These are phyloP conservation scores for Nematopogon swammerdamellus DNA, from an alignment of 2,888 invertebrate species.

Conservation along the genomic window DNA sequence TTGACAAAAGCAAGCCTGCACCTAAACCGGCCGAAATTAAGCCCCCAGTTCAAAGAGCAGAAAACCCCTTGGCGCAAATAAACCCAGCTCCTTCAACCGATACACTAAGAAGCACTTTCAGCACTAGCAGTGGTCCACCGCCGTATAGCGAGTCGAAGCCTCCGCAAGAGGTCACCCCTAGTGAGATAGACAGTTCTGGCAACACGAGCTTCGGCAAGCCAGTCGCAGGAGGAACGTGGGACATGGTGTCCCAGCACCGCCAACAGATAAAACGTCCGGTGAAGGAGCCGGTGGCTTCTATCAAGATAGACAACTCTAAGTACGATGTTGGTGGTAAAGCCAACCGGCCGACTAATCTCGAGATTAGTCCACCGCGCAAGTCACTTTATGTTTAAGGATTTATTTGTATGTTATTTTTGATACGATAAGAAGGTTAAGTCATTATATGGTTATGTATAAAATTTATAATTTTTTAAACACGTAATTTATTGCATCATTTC, in stretches of 20 bases:
- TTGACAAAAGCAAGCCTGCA: conserved; percentile 1
- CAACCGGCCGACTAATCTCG: conserved; percentile 7
- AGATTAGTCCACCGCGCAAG: background rate
- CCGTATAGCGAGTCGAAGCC: conserved; percentile 23
- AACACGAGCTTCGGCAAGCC: conserved; percentile 32
- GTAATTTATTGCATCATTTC: too few species aligned
- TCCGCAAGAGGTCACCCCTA: conserved; percentile 15
- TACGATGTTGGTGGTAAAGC: conserved; percentile 20
- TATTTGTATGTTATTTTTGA: too few species aligned
- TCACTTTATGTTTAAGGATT: background rate
- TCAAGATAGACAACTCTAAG: conserved; percentile 29
- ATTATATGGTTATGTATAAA: too few species aligned
- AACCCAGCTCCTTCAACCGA: conserved; percentile 22
- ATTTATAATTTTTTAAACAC: too few species aligned
- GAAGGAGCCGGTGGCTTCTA: conserved; percentile 10
- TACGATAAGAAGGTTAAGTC: too few species aligned
- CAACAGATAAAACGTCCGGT: conserved; percentile 28
- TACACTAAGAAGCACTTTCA: conserved; percentile 41
- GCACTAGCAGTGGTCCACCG: conserved; percentile 36
- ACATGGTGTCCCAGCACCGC: conserved; percentile 51
- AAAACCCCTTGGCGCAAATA: conserved; percentile 7
- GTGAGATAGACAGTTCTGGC: conserved; percentile 20
- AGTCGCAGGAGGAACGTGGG: conserved; percentile 39
- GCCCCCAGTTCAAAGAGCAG: conserved; percentile 1
- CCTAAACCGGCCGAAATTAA: background rate